A percentile compares a stretch with the other conserved stretches of the same genome.
Conservation (phyloP, 2,113 vertebrate species). For the Polypterus bichir region DNA sequence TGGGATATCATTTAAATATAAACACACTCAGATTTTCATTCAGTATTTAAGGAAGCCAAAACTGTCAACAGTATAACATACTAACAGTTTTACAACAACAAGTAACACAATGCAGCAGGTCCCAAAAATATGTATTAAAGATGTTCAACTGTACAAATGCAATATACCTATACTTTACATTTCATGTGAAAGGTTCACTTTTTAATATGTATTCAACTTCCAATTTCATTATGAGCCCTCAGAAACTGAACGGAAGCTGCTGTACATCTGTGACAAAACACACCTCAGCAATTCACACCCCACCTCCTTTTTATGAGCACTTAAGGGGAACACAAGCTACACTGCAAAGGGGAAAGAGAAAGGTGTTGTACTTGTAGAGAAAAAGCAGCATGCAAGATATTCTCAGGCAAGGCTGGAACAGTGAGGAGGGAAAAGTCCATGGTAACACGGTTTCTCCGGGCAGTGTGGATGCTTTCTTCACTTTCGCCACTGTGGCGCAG, state of each 20-base stretch:
- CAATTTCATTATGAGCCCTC: no score
- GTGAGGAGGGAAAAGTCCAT: conserved; percentile 83
- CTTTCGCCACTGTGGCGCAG: conserved; percentile 43
- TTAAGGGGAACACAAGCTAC: conserved; percentile 34
- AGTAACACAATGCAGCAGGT: no score
- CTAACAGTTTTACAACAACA: no score
- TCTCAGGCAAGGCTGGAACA: conserved; percentile 53
- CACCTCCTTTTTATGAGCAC: conserved; percentile 22
- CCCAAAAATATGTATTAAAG: no score
- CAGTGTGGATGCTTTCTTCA: conserved; percentile 46
- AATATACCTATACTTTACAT: no score
- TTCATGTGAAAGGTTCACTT: no score
- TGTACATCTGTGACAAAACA: conserved; percentile 36
- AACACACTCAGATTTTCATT: no score
- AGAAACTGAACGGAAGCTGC: conserved; percentile 11
- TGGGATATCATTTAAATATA: no score
- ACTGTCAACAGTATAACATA: no score
- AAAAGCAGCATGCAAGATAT: conserved; percentile 35
- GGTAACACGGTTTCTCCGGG: conserved; percentile 64
- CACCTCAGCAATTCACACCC: conserved; percentile 23
- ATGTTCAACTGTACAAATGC: no score
- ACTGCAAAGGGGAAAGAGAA: conserved; percentile 26
- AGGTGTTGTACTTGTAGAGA: conserved; percentile 54
- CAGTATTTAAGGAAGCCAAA: no score
- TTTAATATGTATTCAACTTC: no score